Evolutionary conservation across 2,888 invertebrate species (phyloP), one percentile per base, ranked within the genome.

Genomic region (Drosophila kambysellisi): DNA sequence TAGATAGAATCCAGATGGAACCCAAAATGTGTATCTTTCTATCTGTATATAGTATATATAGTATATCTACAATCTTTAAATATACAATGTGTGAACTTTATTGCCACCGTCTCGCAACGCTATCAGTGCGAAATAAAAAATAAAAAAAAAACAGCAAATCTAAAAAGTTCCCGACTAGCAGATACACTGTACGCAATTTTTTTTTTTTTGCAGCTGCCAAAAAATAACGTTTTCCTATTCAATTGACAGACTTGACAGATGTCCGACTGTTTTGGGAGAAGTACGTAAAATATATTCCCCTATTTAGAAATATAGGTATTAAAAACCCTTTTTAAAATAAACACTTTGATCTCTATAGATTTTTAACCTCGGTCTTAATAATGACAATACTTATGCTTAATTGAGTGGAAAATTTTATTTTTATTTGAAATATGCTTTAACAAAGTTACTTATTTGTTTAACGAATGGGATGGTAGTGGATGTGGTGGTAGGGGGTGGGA

Each of bases 1-100:
- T 71, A 59, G 39, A 71, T 65, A 51, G 35, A 37, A 25, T 3
- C 15, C 32, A 41, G n/a, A 37, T 33, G 46, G 25, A 62, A 41
- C 12, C 29, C 11, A 61, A 57, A 25, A 15, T 54, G 37, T 46
- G 12, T 56, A 30, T 56, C n/a, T 58, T 3, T 58, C 3, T 29
- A 56, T 39, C 3, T 57, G 30, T 0, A 4, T 17, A 17, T 30
- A 11, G 9, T 9, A 6, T 17, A 30, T 30, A n/a, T 12, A 4
- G 5, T 9, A n/a, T 17, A 9, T 39, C 30, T 12, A 15, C 15
- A 41, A 39, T 30, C 39, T 17, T 11, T 5, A 6, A 11, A 17
- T 51, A 15, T 29, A n/a, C 11, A 29, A 25, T 3, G 25, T 25
- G 4, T 12, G n/a, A 57, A 30, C 41, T 57, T 20, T 43, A 30